Percentiles rank a stretch among this genome's conserved stretches.
Evolutionary conservation across 1,140 invertebrate genomes (phyloP).

Genomic region (Druon quercuslanigerum): DNA sequence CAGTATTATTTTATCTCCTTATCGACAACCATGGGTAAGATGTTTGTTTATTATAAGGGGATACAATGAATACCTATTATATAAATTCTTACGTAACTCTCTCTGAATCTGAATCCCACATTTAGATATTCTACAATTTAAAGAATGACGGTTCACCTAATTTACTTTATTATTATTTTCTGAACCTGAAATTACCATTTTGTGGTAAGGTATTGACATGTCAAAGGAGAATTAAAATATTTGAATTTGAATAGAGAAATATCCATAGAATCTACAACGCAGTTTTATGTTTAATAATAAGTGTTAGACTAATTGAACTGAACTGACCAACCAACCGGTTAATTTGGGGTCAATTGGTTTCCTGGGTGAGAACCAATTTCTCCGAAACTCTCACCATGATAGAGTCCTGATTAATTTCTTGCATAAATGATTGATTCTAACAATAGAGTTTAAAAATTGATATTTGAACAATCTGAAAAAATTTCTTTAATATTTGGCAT

Average conservation of each 20-base stretch:
- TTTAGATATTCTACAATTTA: not conserved
- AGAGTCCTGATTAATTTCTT: slow-evolving; percentile 18
- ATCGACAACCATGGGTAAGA: not conserved
- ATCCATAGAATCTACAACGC: not conserved
- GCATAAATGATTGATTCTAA: slow-evolving; percentile 11
- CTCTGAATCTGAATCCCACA: not conserved
- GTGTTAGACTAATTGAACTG: slow-evolving; percentile 23
- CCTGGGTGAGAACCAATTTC: slow-evolving; percentile 26
- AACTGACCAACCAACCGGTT: slow-evolving; percentile 12
- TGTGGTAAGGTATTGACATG: not conserved
- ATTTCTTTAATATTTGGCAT: not conserved
- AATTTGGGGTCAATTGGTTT: slow-evolving; percentile 25
- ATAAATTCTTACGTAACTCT: slow-evolving; percentile 8
- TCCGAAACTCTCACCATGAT: slow-evolving; percentile 12
- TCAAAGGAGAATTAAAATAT: not conserved
- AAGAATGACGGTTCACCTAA: not conserved
- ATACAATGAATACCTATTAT: slow-evolving; percentile 10
- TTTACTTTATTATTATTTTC: not conserved
- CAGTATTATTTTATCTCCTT: slow-evolving; percentile 8
- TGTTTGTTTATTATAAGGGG: not conserved
- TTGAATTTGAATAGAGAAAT: not conserved
- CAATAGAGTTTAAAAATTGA: not conserved
- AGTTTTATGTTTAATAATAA: slow-evolving; percentile 19
- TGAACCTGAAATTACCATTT: not conserved
- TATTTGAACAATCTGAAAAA: not conserved